phyloP scores from a whole-genome alignment of 2,797 vertebrate genomes.

The Sitta carolinensis region DNA sequence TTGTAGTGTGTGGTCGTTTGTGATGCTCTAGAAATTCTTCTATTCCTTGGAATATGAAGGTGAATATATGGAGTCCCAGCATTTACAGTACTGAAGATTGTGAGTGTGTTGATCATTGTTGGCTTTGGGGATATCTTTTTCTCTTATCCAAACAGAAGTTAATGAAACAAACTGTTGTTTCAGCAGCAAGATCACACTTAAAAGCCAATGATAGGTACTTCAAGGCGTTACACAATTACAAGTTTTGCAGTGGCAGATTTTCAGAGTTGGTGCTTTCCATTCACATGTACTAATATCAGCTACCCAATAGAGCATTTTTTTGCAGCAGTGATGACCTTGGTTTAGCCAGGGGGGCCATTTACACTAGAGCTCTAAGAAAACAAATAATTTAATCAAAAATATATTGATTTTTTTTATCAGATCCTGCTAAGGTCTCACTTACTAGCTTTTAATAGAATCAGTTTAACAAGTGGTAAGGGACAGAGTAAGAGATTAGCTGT shows the following conservation, averaged over 20 bases:
- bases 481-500: background rate
- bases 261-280: background rate
- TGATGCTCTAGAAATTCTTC: background rate
- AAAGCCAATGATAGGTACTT: background rate
- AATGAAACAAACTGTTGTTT: background rate
- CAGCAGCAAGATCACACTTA: background rate
- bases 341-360: background rate
- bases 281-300: background rate
- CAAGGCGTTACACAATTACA: background rate
- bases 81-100: background rate
- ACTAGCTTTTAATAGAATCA: slow-evolving; percentile 8
- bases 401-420: slow-evolving; percentile 5
- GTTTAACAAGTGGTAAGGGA: background rate
- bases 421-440: background rate
- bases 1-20: background rate
- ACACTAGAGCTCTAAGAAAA: background rate
- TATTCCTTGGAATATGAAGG: background rate
- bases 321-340: background rate
- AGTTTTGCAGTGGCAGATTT: background rate
- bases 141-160: background rate
- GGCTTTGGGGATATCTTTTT: background rate
- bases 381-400: slow-evolving; percentile 15
- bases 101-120: background rate
- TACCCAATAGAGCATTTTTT: background rate
- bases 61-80: background rate